Evolutionary conservation across 2,113 vertebrate species (phyloP).

Genomic region (Morphnarchus princeps): DNA sequence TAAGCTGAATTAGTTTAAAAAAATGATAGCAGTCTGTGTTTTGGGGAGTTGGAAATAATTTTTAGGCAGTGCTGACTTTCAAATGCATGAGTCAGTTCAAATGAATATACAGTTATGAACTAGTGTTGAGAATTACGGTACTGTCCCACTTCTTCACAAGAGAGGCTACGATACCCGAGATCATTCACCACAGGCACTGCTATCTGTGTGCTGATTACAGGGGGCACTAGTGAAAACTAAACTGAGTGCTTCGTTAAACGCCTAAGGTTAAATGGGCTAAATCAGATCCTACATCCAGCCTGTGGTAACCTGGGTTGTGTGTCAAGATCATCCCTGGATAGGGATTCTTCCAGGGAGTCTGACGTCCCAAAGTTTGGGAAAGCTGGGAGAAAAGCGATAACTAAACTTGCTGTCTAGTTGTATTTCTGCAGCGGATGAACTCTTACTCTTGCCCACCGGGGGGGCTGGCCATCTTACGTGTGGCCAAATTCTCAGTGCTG

Average conservation of each 20-base stretch:
- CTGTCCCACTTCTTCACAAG: background rate
- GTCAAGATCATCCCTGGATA: background rate
- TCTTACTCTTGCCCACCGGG: background rate
- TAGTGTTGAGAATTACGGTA: background rate
- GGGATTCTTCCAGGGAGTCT: background rate
- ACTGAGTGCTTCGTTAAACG: background rate
- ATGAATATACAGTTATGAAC: background rate
- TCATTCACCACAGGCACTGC: background rate
- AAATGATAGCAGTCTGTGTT: background rate
- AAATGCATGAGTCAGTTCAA: background rate
- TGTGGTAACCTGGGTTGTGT: background rate
- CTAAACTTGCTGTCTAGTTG: background rate
- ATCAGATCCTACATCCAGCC: background rate
- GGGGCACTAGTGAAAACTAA: background rate
- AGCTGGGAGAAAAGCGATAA: background rate
- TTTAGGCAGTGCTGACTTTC: background rate
- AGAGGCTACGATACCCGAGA: background rate
- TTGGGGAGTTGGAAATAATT: background rate
- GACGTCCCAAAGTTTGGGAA: background rate
- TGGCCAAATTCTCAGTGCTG: background rate
- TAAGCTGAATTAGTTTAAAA: background rate
- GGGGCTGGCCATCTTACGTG: accelerated
- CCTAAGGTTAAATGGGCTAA: background rate
- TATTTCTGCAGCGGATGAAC: background rate
- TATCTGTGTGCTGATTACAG: background rate